Evolutionary conservation across 2,888 invertebrate species (phyloP).

Genomic region (Hetaerina titia): DNA sequence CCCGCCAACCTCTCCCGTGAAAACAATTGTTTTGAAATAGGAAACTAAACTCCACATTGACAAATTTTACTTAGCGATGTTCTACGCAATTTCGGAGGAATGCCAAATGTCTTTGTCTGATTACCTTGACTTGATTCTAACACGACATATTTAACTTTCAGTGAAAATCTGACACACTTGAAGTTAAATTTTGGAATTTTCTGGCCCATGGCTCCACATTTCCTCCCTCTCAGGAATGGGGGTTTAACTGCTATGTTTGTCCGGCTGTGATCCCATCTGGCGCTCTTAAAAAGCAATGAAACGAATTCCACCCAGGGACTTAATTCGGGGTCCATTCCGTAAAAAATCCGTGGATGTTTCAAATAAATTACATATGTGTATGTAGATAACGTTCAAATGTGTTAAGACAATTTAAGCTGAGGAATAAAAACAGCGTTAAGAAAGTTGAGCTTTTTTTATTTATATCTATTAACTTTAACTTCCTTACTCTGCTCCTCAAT

Average conservation of each 20-base stretch:
- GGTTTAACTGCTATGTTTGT: not conserved
- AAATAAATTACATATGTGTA: not conserved
- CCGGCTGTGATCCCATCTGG: not conserved
- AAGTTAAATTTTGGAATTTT: not conserved
- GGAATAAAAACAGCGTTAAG: not conserved
- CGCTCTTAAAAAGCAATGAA: not conserved
- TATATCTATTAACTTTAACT: not conserved
- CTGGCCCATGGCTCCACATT: not conserved
- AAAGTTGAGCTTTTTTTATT: not conserved
- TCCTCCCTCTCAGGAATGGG: not conserved
- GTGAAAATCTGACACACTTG: not conserved
- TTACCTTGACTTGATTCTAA: not conserved
- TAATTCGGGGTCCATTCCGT: not conserved
- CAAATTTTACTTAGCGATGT: not conserved
- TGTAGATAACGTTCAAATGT: not conserved
- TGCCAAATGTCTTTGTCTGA: not conserved
- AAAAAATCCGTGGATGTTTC: not conserved
- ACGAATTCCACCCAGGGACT: not conserved
- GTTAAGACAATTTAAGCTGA: not conserved
- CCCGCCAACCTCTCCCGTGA: not conserved
- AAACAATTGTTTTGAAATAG: not conserved
- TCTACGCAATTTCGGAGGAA: not conserved
- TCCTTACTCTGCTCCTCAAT: too few species aligned
- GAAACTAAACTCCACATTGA: not conserved
- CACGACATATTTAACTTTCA: not conserved